Percentiles rank a stretch among this genome's conserved stretches.
These are phyloP conservation scores for Popillia japonica DNA, from an alignment of 1,140 invertebrate genomes.

Conservation along the genomic window DNA sequence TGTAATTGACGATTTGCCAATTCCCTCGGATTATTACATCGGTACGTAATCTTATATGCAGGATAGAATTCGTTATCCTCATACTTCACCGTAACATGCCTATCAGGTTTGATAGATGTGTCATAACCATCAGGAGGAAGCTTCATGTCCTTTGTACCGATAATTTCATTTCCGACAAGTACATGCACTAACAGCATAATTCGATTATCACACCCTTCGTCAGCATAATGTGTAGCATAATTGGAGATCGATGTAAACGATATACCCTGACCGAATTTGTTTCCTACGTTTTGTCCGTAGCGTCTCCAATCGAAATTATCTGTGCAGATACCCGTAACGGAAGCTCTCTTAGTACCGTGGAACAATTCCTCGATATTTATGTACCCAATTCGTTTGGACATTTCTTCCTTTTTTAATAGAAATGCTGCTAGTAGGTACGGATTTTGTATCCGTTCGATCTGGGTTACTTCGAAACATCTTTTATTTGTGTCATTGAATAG, in stretches of 20 bases:
- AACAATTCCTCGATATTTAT: conserved; percentile 47
- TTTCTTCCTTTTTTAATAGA: conserved; percentile 37
- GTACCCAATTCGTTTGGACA: neutral
- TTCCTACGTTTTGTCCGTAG: conserved; percentile 46
- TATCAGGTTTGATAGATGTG: conserved; percentile 47
- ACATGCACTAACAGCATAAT: conserved; percentile 50
- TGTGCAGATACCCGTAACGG: conserved; percentile 48
- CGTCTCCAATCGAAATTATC: conserved; percentile 56
- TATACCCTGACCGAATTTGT: conserved; percentile 54
- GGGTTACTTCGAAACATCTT: neutral
- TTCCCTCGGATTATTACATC: neutral
- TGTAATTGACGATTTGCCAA: neutral
- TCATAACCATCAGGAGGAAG: conserved; percentile 48
- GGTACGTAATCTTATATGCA: neutral
- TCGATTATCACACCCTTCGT: conserved; percentile 41
- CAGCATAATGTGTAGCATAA: conserved; percentile 55
- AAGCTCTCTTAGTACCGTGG: conserved; percentile 51
- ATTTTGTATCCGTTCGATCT: conserved; percentile 32
- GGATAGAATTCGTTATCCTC: conserved; percentile 52
- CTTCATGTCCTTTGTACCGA: conserved; percentile 38
- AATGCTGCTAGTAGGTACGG: conserved; percentile 12
- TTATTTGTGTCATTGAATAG: neutral
- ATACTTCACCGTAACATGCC: conserved; percentile 54
- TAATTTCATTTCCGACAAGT: conserved; percentile 37
- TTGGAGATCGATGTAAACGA: conserved; percentile 51